phyloP scores from a whole-genome alignment of 1,140 invertebrate genomes.

The Cepaea nemoralis region DNA sequence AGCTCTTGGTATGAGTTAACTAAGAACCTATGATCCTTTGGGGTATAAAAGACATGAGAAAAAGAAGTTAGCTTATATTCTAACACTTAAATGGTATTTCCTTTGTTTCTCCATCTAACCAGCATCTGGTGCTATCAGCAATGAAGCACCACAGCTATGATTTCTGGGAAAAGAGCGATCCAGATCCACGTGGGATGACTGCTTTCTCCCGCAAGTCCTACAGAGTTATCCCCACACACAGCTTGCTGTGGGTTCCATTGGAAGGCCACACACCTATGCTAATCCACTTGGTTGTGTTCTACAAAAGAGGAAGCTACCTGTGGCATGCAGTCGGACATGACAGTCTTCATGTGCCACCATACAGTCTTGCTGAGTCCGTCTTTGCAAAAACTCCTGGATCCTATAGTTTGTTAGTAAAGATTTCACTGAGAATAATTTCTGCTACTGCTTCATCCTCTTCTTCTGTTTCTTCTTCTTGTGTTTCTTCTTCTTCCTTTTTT shows the following conservation, averaged over 20 bases:
- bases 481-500: too few species aligned
- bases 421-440: too few species aligned
- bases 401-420: constrained; percentile 56
- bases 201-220: constrained; percentile 9
- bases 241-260: constrained; percentile 47
- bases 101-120: background rate
- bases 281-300: constrained; percentile 62
- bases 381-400: constrained; percentile 52
- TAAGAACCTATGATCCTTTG: too few species aligned
- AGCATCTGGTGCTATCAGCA: constrained; percentile 33
- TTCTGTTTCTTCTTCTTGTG: too few species aligned
- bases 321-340: constrained; percentile 53
- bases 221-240: constrained; percentile 45
- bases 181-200: constrained; percentile 37
- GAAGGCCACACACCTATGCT: constrained; percentile 39
- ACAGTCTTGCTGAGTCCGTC: constrained; percentile 22
- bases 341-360: constrained; percentile 14
- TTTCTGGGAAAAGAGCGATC: constrained; percentile 31
- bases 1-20: too few species aligned
- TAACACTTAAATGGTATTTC: background rate
- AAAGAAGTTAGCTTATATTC: background rate
- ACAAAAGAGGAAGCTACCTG: constrained; percentile 48
- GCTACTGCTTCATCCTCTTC: too few species aligned
- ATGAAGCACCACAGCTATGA: constrained; percentile 26
- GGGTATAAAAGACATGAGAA: background rate